These are phyloP conservation scores for Pipistrellus pygmaeus DNA, from an alignment of 2,797 vertebrate species.

Conservation along the genomic window DNA sequence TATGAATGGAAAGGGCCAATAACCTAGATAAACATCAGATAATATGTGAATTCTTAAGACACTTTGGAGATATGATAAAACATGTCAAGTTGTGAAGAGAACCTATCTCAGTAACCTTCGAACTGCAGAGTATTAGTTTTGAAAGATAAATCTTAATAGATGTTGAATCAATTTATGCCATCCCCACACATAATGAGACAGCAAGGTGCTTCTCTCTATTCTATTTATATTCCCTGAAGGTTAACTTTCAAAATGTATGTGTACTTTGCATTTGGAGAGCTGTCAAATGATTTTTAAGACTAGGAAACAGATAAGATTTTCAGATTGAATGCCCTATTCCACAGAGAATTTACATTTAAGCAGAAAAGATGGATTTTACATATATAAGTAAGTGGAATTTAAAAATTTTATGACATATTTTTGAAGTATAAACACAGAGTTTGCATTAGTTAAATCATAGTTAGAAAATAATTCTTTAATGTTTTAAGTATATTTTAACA, in stretches of 20 bases:
- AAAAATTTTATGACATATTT: not conserved
- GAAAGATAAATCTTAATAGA: slow-evolving; percentile 82
- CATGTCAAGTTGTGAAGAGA: slow-evolving; percentile 68
- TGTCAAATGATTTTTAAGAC: slow-evolving; percentile 77
- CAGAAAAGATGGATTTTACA: slow-evolving; percentile 45
- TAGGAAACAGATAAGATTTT: slow-evolving; percentile 76
- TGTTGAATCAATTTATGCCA: slow-evolving; percentile 79
- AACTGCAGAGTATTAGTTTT: slow-evolving; percentile 78
- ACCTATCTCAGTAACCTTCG: slow-evolving; percentile 76
- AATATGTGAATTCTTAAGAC: slow-evolving; percentile 77
- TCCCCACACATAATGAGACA: slow-evolving; percentile 72
- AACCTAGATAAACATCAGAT: slow-evolving; percentile 74
- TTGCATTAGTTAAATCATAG: slow-evolving; percentile 3
- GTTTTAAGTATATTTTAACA: slow-evolving; percentile 57
- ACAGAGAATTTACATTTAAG: slow-evolving; percentile 68
- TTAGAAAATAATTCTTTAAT: slow-evolving; percentile 41
- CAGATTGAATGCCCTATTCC: slow-evolving; percentile 68
- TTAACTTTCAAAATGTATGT: slow-evolving; percentile 73
- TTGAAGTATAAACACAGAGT: slow-evolving; percentile 17
- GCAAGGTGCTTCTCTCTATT: slow-evolving; percentile 71
- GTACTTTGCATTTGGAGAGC: slow-evolving; percentile 76
- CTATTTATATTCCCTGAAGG: slow-evolving; percentile 75
- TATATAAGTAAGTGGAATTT: slow-evolving; percentile 62
- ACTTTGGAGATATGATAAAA: slow-evolving; percentile 80
- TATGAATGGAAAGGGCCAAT: slow-evolving; percentile 76